phyloP scores from a whole-genome alignment of 37 sponge, comb jelly and placozoan species.

The Oopsacas minuta region DNA sequence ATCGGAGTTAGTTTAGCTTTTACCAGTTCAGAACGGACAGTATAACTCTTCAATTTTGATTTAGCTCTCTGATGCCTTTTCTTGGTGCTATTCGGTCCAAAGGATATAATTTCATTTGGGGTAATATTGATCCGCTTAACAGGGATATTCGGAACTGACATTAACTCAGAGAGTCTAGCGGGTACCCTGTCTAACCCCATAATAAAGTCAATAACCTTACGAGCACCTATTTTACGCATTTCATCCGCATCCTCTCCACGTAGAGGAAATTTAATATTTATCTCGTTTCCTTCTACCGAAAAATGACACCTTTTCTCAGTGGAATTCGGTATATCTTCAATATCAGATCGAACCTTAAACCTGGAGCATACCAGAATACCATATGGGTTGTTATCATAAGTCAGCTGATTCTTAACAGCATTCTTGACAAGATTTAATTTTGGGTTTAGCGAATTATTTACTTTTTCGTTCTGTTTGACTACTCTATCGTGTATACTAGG shows the following conservation, averaged over 20 bases:
- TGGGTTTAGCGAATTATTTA: background rate
- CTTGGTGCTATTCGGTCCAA: background rate
- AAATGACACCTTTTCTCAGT: background rate
- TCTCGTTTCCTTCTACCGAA: background rate
- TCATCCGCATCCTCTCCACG: background rate
- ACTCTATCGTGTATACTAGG: background rate
- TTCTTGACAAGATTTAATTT: background rate
- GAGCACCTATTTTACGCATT: background rate
- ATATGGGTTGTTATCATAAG: conserved; percentile 5
- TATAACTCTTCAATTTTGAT: background rate
- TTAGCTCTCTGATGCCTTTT: background rate
- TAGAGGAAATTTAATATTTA: background rate
- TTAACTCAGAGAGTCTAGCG: background rate
- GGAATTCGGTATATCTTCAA: background rate
- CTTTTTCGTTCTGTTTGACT: background rate
- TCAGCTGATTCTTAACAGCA: background rate
- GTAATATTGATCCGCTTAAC: background rate
- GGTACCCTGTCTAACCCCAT: background rate
- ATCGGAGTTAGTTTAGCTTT: background rate
- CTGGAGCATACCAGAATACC: background rate
- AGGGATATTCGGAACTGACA: background rate
- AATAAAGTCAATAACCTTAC: background rate
- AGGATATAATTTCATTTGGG: background rate
- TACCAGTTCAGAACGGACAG: background rate
- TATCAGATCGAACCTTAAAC: background rate